Evolutionary conservation across 1,140 invertebrate species (phyloP).

Genomic region (Drosophila cardini): DNA sequence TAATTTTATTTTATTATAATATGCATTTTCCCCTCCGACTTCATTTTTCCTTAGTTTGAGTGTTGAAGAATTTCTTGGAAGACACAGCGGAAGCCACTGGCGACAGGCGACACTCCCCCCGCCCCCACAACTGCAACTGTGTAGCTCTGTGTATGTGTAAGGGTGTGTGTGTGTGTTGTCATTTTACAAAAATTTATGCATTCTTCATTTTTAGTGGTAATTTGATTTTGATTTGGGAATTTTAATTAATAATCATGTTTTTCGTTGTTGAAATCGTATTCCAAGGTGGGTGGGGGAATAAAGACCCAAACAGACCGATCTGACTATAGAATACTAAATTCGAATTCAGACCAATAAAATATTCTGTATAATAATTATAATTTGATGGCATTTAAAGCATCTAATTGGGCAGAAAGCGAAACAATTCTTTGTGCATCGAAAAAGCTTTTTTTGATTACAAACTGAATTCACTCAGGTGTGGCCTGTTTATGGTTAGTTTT

Average conservation of each 20-base stretch:
- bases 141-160: constrained; percentile 3
- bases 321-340: constrained; percentile 50
- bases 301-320: not conserved
- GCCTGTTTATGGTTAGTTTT: constrained; percentile 32
- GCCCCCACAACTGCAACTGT: constrained; percentile 3
- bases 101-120: constrained; percentile 55
- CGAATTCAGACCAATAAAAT: constrained; percentile 38
- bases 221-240: constrained; percentile 79
- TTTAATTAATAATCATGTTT: constrained; percentile 78
- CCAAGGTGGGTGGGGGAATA: not conserved
- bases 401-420: constrained; percentile 58
- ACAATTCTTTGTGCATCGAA: constrained; percentile 30
- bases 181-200: constrained; percentile 63
- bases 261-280: constrained; percentile 66
- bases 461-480: constrained; percentile 32
- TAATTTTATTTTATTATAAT: constrained; percentile 74
- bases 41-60: not conserved
- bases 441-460: constrained; percentile 38
- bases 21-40: constrained; percentile 57
- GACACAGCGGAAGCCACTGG: constrained; percentile 64
- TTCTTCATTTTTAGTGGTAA: constrained; percentile 70
- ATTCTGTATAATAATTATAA: constrained; percentile 51
- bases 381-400: constrained; percentile 68
- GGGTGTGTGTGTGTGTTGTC: constrained; percentile 35
- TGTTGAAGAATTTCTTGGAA: constrained; percentile 61